Conservation (phyloP, 2,113 vertebrate genomes). For the Alligator mississippiensis region DNA sequence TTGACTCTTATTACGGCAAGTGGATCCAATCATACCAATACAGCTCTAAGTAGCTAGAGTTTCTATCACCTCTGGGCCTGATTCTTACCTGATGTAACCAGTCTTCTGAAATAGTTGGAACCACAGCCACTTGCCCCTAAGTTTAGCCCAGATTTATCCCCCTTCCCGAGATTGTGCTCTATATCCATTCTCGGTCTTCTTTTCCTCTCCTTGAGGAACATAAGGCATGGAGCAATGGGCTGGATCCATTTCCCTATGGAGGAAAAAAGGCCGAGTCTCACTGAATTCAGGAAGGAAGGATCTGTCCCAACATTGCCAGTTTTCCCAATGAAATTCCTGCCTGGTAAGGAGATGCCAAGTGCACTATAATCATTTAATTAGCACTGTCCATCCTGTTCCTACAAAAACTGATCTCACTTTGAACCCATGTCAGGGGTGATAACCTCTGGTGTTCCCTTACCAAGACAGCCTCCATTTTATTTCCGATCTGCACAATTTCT, state of each 20-base stretch:
- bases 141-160: too few relatives aligned
- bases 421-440: neutral
- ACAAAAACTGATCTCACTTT: neutral
- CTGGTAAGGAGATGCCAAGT: accelerated
- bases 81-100: too few relatives aligned
- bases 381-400: too few relatives aligned
- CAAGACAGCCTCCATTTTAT: neutral
- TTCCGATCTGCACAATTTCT: neutral
- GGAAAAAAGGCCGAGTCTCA: neutral
- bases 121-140: too few relatives aligned
- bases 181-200: neutral
- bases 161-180: neutral
- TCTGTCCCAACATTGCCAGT: neutral
- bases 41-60: too few relatives aligned
- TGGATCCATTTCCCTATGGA: neutral
- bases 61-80: too few relatives aligned
- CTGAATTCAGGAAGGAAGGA: neutral
- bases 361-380: accelerated
- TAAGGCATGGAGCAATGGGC: neutral
- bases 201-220: neutral
- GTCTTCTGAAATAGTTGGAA: too few relatives aligned
- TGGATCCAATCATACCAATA: too few relatives aligned
- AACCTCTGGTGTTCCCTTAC: accelerated
- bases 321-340: too few relatives aligned
- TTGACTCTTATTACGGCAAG: too few relatives aligned